These are phyloP conservation scores for Phalera bucephala DNA, from an alignment of 2,888 invertebrate species.

Conservation along the genomic window DNA sequence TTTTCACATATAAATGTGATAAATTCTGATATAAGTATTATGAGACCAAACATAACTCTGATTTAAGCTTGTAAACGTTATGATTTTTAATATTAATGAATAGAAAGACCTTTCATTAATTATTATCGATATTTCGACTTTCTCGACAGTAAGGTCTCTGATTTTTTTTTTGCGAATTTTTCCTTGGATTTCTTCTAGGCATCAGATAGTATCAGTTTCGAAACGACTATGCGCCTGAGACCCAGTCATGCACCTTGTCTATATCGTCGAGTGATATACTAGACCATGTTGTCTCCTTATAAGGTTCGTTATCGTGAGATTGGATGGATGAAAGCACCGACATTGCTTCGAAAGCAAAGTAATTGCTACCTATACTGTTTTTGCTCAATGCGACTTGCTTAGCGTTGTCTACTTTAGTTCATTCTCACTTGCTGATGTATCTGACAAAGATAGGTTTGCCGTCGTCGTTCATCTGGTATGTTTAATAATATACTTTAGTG, in stretches of 20 bases:
- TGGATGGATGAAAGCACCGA: conserved; percentile 40
- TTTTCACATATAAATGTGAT: no score
- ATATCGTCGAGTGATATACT: conserved; percentile 6
- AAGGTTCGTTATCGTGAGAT: conserved; percentile 35
- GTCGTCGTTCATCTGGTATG: conserved; percentile 13
- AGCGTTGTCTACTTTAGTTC: conserved; percentile 19
- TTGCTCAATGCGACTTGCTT: conserved; percentile 31
- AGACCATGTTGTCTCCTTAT: conserved; percentile 15
- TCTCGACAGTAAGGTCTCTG: conserved; percentile 4
- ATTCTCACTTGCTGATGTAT: conserved; percentile 36
- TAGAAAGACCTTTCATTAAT: not conserved
- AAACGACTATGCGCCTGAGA: conserved; percentile 1
- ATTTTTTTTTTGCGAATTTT: conserved; percentile 11
- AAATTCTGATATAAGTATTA: no score
- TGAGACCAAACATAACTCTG: no score
- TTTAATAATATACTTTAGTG: conserved; percentile 31
- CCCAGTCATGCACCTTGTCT: not conserved
- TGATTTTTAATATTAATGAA: no score
- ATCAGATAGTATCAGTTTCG: conserved; percentile 4
- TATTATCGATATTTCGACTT: conserved; percentile 2
- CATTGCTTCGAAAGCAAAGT: conserved; percentile 53
- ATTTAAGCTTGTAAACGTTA: no score
- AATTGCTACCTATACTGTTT: conserved; percentile 47
- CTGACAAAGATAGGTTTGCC: conserved; percentile 19
- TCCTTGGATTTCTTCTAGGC: not conserved